Evolutionary conservation across 2,797 vertebrate genomes (phyloP).

Genomic region (Vultur gryphus): DNA sequence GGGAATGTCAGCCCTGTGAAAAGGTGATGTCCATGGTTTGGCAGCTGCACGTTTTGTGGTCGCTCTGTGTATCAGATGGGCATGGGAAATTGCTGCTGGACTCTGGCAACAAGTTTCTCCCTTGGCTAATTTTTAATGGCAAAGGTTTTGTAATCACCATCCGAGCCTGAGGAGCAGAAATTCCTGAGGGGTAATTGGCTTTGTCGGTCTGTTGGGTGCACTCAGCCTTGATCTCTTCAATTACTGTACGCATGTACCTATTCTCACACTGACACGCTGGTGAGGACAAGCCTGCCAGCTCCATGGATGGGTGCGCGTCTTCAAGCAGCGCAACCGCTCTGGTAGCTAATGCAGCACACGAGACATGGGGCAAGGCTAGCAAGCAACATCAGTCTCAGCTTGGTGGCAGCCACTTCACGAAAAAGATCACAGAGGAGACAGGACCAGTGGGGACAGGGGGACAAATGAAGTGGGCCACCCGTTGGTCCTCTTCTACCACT

Average conservation of each 20-base stretch:
- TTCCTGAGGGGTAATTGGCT: conserved; percentile 72
- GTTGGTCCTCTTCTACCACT: background rate
- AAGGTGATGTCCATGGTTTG: background rate
- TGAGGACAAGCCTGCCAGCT: background rate
- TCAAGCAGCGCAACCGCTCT: background rate
- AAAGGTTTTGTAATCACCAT: conserved; percentile 68
- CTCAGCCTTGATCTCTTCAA: conserved; percentile 72
- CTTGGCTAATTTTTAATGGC: conserved; percentile 70
- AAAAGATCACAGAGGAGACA: background rate
- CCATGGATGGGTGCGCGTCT: conserved; percentile 14
- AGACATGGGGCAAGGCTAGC: background rate
- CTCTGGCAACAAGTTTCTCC: conserved; percentile 37
- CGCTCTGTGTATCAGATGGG: background rate
- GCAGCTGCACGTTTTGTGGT: background rate
- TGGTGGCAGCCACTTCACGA: background rate
- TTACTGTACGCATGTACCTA: conserved; percentile 48
- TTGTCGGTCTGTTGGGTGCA: conserved; percentile 63
- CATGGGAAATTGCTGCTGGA: conserved; percentile 56
- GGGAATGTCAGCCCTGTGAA: background rate
- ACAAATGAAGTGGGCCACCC: background rate
- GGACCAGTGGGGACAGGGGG: background rate
- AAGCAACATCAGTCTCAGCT: background rate
- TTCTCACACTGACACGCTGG: background rate
- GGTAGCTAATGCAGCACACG: background rate
- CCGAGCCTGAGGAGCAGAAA: conserved; percentile 66